Evolutionary conservation across 2,113 vertebrate species (phyloP).

Genomic region (Morone saxatilis): DNA sequence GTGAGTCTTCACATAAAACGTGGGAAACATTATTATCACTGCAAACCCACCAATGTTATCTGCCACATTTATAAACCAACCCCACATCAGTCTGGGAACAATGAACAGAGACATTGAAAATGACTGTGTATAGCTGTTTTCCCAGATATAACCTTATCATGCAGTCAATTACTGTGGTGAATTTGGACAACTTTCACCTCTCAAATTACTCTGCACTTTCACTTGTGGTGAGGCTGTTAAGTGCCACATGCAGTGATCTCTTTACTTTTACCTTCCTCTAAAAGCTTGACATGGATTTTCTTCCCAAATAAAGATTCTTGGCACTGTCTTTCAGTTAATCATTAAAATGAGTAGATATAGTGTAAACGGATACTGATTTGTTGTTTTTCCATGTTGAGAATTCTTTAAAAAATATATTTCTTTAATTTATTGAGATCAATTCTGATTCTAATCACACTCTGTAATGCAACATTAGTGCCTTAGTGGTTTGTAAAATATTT

Average conservation of each 20-base stretch:
- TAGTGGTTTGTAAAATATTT: not conserved
- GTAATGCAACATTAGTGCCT: not conserved
- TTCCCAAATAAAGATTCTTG: not conserved
- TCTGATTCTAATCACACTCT: not conserved
- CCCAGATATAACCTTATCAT: not conserved
- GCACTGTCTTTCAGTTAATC: not conserved
- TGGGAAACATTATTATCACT: not conserved
- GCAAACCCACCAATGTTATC: not conserved
- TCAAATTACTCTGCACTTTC: not conserved
- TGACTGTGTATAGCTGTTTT: not conserved
- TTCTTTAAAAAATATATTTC: not conserved
- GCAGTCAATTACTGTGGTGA: not conserved
- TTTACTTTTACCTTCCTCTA: not conserved
- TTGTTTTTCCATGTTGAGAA: not conserved
- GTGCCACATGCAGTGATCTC: not conserved
- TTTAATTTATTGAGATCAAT: not conserved
- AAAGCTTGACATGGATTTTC: not conserved
- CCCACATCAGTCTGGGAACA: not conserved
- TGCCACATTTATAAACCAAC: not conserved
- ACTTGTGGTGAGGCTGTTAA: not conserved
- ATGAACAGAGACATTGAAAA: not conserved
- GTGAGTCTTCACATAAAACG: not conserved
- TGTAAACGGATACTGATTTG: not conserved
- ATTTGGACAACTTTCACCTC: slow-evolving; percentile 7
- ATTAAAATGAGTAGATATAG: not conserved